Percentiles rank a stretch among this genome's conserved stretches.
Evolutionary conservation across 2,888 invertebrate genomes (phyloP).

Genomic region (Galerucella pusilla): DNA sequence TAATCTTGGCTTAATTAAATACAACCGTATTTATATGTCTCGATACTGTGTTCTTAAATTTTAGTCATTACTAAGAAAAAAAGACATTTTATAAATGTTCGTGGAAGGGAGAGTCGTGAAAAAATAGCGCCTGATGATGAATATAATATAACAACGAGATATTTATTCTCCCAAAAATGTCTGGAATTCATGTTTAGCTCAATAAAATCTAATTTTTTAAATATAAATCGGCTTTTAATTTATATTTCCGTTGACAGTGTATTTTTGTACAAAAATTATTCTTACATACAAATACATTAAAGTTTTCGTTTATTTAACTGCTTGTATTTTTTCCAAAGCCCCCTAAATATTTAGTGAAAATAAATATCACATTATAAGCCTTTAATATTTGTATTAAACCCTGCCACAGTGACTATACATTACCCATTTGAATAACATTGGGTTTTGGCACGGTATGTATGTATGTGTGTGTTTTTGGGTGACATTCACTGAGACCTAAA

Average conservation of each 20-base stretch:
- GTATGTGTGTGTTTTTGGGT: too few relatives aligned
- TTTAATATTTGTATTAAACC: too few relatives aligned
- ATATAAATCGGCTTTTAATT: background rate
- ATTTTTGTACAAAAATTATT: too few relatives aligned
- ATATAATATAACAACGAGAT: background rate
- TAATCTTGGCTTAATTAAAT: background rate
- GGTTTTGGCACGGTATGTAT: too few relatives aligned
- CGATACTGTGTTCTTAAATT: conserved; percentile 8
- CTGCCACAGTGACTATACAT: too few relatives aligned
- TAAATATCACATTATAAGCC: too few relatives aligned
- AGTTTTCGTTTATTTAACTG: too few relatives aligned
- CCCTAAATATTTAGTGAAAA: too few relatives aligned
- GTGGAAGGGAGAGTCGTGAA: background rate
- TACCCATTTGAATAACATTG: too few relatives aligned
- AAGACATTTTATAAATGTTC: conserved; percentile 6
- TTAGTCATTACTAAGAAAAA: background rate
- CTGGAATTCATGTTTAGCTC: background rate
- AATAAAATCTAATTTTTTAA: background rate
- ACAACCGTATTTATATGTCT: background rate
- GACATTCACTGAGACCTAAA: too few relatives aligned
- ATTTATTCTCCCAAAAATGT: background rate
- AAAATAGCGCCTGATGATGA: background rate
- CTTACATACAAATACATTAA: too few relatives aligned
- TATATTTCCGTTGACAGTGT: background rate
- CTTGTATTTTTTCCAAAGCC: too few relatives aligned